These are phyloP conservation scores for Antrozous pallidus DNA, from an alignment of 2,797 vertebrate species.

Conservation along the genomic window DNA sequence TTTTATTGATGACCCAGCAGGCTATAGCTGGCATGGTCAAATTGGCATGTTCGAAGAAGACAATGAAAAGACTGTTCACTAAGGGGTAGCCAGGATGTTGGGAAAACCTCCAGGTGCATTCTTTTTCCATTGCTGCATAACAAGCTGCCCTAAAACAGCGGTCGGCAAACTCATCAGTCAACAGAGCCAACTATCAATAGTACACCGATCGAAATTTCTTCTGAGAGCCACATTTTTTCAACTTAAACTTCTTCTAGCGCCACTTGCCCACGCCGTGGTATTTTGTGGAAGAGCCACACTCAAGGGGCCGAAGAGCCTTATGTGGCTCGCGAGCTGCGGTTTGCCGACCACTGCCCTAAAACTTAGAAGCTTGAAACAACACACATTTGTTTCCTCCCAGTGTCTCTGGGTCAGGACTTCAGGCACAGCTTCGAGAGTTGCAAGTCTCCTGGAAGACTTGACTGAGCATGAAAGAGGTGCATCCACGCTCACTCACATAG, in stretches of 20 bases:
- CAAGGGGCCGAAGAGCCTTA: no score
- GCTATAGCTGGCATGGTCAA: background rate
- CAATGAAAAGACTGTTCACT: background rate
- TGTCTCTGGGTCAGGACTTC: background rate
- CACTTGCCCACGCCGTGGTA: no score
- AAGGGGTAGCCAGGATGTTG: background rate
- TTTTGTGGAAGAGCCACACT: no score
- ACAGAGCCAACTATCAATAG: no score
- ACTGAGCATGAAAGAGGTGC: background rate
- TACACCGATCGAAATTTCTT: no score
- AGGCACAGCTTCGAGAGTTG: background rate
- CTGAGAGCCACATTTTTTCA: no score
- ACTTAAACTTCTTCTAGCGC: no score
- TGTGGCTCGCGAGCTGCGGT: no score
- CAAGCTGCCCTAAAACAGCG: background rate
- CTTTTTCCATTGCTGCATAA: background rate
- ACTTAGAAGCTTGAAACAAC: background rate
- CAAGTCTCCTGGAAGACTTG: background rate
- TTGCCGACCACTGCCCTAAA: no score
- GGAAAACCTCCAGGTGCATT: background rate
- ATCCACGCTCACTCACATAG: background rate
- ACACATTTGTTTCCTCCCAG: background rate
- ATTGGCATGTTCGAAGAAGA: background rate
- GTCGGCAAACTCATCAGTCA: no score
- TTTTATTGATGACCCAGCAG: background rate